Conservation (phyloP, 2,888 invertebrate genomes). For the Seladonia tumulorum region DNA sequence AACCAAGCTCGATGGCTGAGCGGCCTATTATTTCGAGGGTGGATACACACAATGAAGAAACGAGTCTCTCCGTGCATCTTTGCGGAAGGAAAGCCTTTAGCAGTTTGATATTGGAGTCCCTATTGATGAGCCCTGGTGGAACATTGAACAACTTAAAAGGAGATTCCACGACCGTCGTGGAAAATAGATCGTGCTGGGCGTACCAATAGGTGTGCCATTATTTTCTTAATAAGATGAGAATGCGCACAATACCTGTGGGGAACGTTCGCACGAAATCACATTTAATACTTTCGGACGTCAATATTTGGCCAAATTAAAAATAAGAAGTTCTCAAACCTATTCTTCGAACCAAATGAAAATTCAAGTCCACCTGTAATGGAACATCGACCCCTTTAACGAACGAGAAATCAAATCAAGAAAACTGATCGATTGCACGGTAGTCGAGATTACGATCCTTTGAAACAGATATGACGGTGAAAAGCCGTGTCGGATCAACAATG, state of each 20-base stretch:
- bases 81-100: slow-evolving; percentile 46
- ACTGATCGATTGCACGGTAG: background rate
- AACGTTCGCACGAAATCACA: background rate
- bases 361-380: background rate
- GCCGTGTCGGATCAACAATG: slow-evolving; percentile 73
- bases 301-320: background rate
- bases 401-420: background rate
- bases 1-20: slow-evolving; percentile 64
- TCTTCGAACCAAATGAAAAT: too few species aligned
- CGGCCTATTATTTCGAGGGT: slow-evolving; percentile 67
- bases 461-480: slow-evolving; percentile 68
- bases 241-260: background rate
- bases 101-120: slow-evolving; percentile 41
- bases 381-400: background rate
- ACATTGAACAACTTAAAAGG: slow-evolving; percentile 1
- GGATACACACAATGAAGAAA: slow-evolving; percentile 64
- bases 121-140: background rate
- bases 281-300: background rate
- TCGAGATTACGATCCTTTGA: slow-evolving; percentile 62
- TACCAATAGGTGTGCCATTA: background rate
- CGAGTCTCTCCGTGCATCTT: slow-evolving; percentile 61
- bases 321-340: background rate
- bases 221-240: background rate
- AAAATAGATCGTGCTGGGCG: background rate
- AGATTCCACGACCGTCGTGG: background rate